These are phyloP conservation scores for Andricus grossulariae DNA, from an alignment of 1,140 invertebrate species.

Conservation along the genomic window DNA sequence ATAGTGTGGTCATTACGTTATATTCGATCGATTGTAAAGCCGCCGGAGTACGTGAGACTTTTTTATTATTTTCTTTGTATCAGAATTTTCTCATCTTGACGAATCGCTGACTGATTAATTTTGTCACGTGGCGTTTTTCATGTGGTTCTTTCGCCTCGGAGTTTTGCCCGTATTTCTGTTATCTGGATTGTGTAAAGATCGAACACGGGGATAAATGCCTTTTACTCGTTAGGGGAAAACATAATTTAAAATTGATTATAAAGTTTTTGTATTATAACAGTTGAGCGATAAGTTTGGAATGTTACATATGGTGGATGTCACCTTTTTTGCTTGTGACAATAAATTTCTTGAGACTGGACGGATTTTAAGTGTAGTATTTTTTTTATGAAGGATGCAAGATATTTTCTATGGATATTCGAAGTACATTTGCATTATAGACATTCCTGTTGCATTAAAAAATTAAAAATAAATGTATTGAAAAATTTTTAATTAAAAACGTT, in stretches of 20 bases:
- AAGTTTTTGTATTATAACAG: background rate
- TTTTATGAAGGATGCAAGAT: too few species aligned
- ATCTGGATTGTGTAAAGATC: slow-evolving; percentile 18
- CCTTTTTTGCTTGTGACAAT: background rate
- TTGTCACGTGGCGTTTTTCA: slow-evolving; percentile 22
- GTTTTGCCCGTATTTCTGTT: background rate
- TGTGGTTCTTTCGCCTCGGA: background rate
- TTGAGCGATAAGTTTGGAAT: background rate
- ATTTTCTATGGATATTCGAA: too few species aligned
- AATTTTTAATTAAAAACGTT: too few species aligned
- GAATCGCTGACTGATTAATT: slow-evolving; percentile 28
- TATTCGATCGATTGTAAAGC: slow-evolving; percentile 29
- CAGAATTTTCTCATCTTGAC: slow-evolving; percentile 14
- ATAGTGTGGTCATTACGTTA: background rate
- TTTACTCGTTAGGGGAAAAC: slow-evolving; percentile 17
- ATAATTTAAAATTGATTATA: background rate
- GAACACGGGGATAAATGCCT: slow-evolving; percentile 23
- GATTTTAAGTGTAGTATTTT: background rate
- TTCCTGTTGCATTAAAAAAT: too few species aligned
- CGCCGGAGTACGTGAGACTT: slow-evolving; percentile 13
- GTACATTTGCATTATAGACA: too few species aligned
- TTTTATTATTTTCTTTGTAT: slow-evolving; percentile 13
- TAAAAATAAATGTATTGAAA: too few species aligned
- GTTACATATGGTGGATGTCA: background rate
- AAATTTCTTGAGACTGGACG: background rate